phyloP scores from a whole-genome alignment of 2,113 vertebrate genomes.

The Gasterosteus nipponicus region DNA sequence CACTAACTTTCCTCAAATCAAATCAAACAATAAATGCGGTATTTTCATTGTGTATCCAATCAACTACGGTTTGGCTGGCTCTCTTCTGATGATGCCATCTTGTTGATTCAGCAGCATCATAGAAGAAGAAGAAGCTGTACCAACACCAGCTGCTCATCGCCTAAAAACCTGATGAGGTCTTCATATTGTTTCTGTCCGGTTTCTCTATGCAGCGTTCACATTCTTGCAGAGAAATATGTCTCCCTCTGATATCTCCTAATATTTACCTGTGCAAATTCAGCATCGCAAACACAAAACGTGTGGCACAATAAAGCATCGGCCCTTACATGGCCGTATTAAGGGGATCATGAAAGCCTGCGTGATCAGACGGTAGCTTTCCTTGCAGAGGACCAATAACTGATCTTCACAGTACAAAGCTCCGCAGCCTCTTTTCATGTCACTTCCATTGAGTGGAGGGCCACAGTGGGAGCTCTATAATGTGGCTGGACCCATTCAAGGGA shows the following conservation, averaged over 20 bases:
- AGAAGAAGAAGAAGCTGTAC: neutral
- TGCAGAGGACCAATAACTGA: slow-evolving; percentile 77
- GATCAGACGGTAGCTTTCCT: slow-evolving; percentile 77
- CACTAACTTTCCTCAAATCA: neutral
- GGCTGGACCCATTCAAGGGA: slow-evolving; percentile 75
- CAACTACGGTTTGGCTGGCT: neutral
- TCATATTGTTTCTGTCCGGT: neutral
- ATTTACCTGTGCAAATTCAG: slow-evolving; percentile 23
- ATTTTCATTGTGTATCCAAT: neutral
- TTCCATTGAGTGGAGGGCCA: slow-evolving; percentile 78
- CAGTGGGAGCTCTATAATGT: slow-evolving; percentile 74
- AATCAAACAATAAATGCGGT: neutral
- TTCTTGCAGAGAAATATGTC: slow-evolving; percentile 14
- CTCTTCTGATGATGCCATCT: neutral
- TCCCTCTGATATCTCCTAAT: neutral
- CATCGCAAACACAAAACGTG: slow-evolving; percentile 19
- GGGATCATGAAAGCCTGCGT: slow-evolving; percentile 78
- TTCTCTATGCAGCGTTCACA: neutral
- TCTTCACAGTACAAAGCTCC: slow-evolving; percentile 83
- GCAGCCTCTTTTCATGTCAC: slow-evolving; percentile 84
- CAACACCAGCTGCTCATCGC: neutral
- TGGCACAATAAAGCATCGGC: slow-evolving; percentile 25
- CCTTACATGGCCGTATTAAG: slow-evolving; percentile 68
- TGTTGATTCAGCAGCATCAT: neutral
- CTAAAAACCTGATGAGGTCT: neutral